Percentiles rank a stretch among this genome's conserved stretches.
These are phyloP conservation scores for Parthenolecanium corni DNA, from an alignment of 2,888 invertebrate genomes.

Conservation along the genomic window DNA sequence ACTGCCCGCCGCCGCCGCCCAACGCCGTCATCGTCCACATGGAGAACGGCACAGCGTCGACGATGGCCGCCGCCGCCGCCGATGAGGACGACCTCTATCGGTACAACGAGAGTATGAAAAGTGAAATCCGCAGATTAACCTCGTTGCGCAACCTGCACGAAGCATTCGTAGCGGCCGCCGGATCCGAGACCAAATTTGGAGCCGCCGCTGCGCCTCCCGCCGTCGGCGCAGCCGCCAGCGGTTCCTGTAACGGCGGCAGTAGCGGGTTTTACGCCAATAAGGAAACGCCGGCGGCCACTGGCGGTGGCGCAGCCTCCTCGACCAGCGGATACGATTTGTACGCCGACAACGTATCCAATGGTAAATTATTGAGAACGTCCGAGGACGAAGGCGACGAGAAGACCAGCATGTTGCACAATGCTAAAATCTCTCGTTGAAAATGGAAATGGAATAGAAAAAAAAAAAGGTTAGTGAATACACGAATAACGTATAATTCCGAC, in stretches of 20 bases:
- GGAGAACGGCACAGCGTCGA: slow-evolving; percentile 8
- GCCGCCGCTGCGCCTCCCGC: not conserved
- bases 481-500: not conserved
- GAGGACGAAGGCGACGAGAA: slow-evolving; percentile 16
- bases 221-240: not conserved
- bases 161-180: not conserved
- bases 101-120: slow-evolving; percentile 21
- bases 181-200: not conserved
- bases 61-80: not conserved
- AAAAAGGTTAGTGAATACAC: not conserved
- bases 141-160: slow-evolving; percentile 16
- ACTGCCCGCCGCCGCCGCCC: not conserved
- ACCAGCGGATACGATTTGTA: no score
- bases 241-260: not conserved
- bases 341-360: not conserved
- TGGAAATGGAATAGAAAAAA: no score
- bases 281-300: not conserved
- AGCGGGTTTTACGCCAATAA: not conserved
- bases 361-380: slow-evolving; percentile 4
- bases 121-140: slow-evolving; percentile 12
- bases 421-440: not conserved
- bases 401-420: slow-evolving; percentile 4
- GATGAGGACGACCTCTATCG: slow-evolving; percentile 16
- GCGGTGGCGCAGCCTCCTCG: no score
- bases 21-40: slow-evolving; percentile 10